Base-by-base conservation (phyloP, 2,797 vertebrate species). In the Anguilla megastoma region DNA sequence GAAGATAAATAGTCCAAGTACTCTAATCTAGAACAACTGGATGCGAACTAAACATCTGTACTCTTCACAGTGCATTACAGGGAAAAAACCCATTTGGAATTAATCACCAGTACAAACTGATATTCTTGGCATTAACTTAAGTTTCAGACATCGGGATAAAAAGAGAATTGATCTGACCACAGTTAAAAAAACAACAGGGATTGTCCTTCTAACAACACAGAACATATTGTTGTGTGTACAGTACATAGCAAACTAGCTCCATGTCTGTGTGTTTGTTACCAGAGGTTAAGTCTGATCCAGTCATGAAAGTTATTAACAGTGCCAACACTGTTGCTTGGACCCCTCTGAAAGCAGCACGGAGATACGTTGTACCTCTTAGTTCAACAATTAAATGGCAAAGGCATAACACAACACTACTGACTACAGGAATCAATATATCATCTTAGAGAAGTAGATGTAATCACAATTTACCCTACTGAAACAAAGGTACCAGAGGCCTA, bases 401-500 rank as follows among this genome's bases (percentile, higher is more conserved):
- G 60, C 21, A 86, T 3, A 41, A 30, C 63, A 71, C 41, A 74
- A 86, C 85, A 69, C 85, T 86, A 30, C 16, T 45, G 60, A 69
- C 33, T 71, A 71, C 33, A 74, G 24, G 12, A 41, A 86, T 69
- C 85, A n/a, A 52, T 45, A 16, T 5, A 50, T 48, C 9, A 69
- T 21, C 60, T 85, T 45, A 45, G 2, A 9, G 58, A 85, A 85
- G 33, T 21, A 63, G 52, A n/a, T 21, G 24, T 8, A 36, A 41
- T 66, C 56, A 66, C 16, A 60, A 85, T 18, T 79, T 79, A 21
- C 41, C 76, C 76, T 8, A 36, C 41, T 48, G 27, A 30, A 76
- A 36, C 79, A 48, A n/a, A 50, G 45, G 6, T 24, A 6, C 79
- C 27, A 45, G 14, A 50, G 79, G 41, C 24, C 41, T n/a, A 48